Base-by-base conservation (phyloP, 2,888 invertebrate genomes). In the Tachystola acroxantha region DNA sequence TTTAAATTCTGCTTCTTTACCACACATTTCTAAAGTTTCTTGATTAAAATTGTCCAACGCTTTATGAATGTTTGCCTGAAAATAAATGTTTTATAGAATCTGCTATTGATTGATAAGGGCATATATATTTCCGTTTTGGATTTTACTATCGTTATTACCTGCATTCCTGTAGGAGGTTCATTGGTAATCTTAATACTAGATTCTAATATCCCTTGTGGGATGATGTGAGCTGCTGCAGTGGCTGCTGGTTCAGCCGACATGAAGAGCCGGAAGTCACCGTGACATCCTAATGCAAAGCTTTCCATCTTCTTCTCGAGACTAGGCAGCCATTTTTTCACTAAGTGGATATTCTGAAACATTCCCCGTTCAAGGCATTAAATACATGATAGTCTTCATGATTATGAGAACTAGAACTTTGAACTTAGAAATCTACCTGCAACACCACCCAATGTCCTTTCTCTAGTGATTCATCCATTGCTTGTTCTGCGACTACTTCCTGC, bases 101-200 rank as follows among this genome's bases (percentile, higher is more conserved):
- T 22, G 20, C 10, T 19, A 2, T 10, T 19, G 7, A 19, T 19
- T 5, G 19, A 7, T 19, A 19, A 19, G 7, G 3, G 19, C 19
- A 3, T 19, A 19, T 19, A 19, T 19, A 5, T 19, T 19, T 19
- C 19, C 7, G 7, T 16, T 16, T 3, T 16, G 3, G 16, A 16
- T 16, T 16, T 16, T 6, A 34, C 24, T 10, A 16, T n/a, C n/a
- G n/a, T n/a, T 25, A 3, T 14, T 44, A 84, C 87, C 72, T 92
- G 89, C 96, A 98, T 98, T 33, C 98, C 98, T 1, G 97, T 96
- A 0, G 98, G 98, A 0, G 98, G 97, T 74, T 98, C 98, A 65
- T 98, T 98, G 2, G 98, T 98, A 42, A 98, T 97, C 88, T 98
- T 98, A 52, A 98, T 98, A 9, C 97, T 96, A 0, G 96, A 95